Conservation (phyloP, 2,888 invertebrate genomes). For the Orchesellides sinensis region DNA sequence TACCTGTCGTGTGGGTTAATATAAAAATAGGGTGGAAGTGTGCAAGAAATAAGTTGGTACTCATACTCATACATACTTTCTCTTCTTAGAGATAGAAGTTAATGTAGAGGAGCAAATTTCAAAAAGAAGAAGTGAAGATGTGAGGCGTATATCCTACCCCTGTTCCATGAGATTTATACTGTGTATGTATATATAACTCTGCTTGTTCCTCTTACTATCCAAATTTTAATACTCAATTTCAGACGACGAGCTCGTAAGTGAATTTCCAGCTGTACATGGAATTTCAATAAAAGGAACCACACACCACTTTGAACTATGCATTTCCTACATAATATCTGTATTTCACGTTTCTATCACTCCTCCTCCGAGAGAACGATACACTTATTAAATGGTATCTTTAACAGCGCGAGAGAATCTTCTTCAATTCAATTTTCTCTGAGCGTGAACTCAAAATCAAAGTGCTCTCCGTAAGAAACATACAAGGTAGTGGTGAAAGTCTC, state of each 20-base stretch:
- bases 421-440: constrained; percentile 10
- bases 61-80: too few species aligned
- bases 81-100: too few species aligned
- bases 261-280: constrained; percentile 28
- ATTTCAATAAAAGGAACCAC: constrained; percentile 13
- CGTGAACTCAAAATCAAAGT: constrained; percentile 1
- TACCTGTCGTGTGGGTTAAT: too few species aligned
- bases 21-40: too few species aligned
- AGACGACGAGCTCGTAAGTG: constrained; percentile 3
- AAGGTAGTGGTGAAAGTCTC: not conserved
- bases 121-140: not conserved
- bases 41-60: too few species aligned
- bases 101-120: too few species aligned
- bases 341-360: not conserved
- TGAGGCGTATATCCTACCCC: not conserved
- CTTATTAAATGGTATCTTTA: not conserved
- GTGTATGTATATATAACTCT: too few species aligned
- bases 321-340: not conserved
- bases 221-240: constrained; percentile 3
- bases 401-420: not conserved
- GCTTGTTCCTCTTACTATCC: not conserved
- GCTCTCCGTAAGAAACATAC: not conserved
- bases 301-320: not conserved
- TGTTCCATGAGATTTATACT: not conserved
- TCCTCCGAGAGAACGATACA: not conserved